These are phyloP conservation scores for Peromyscus maniculatus DNA, from an alignment of 2,113 vertebrate genomes.

Conservation along the genomic window DNA sequence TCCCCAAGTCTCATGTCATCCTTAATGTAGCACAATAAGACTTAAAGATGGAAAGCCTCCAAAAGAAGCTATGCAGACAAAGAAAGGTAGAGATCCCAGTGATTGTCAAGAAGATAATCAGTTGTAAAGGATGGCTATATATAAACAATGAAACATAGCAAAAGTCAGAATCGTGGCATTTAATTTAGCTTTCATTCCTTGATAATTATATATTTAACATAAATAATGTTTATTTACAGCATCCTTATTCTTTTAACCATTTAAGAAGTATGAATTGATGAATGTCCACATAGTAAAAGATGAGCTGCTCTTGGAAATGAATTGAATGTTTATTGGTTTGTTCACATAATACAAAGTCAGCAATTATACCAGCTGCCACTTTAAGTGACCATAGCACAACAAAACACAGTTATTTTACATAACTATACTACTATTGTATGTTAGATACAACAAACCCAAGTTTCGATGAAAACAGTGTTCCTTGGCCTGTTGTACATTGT, in stretches of 20 bases:
- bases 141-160: not conserved
- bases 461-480: constrained; percentile 59
- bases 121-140: not conserved
- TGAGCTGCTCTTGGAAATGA: constrained; percentile 68
- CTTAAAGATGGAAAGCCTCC: constrained; percentile 17
- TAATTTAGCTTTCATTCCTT: constrained; percentile 47
- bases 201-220: constrained; percentile 8
- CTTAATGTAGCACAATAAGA: not conserved
- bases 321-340: constrained; percentile 86
- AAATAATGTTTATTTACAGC: constrained; percentile 20
- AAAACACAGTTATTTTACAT: constrained; percentile 84
- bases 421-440: constrained; percentile 78
- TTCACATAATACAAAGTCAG: constrained; percentile 75
- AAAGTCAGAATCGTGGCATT: not conserved
- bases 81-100: not conserved
- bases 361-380: constrained; percentile 73
- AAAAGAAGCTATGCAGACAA: not conserved
- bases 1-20: not conserved
- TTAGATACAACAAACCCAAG: constrained; percentile 65
- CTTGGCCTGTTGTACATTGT: constrained; percentile 10
- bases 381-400: constrained; percentile 77
- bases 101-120: not conserved
- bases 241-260: constrained; percentile 31
- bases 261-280: constrained; percentile 12
- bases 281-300: not conserved